Conservation (phyloP, 1,140 invertebrate genomes). For the Atopsyche davidsoni region DNA sequence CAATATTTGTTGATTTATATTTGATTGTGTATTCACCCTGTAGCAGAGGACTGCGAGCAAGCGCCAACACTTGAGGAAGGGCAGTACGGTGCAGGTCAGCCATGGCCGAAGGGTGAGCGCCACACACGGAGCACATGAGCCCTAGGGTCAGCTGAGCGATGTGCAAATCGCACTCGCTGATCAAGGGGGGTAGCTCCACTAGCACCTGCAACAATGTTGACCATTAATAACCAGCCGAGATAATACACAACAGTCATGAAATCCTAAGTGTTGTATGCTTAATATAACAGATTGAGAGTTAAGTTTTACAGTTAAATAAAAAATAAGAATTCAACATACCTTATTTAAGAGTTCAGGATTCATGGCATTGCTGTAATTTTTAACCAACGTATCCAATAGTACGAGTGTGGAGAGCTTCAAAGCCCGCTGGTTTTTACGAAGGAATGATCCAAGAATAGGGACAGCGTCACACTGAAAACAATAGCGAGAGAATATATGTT, state of each 20-base stretch:
- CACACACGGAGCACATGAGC: conserved; percentile 69
- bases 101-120: conserved; percentile 61
- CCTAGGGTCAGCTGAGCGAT: conserved; percentile 86
- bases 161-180: conserved; percentile 92
- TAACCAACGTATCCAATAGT: conserved; percentile 83
- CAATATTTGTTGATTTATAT: conserved; percentile 14
- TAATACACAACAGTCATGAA: background rate
- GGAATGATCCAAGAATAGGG: conserved; percentile 86
- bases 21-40: conserved; percentile 52
- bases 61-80: conserved; percentile 76
- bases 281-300: background rate
- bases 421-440: conserved; percentile 95
- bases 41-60: conserved; percentile 87
- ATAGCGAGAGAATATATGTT: too few species aligned
- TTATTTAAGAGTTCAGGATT: conserved; percentile 67
- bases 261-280: background rate
- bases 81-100: conserved; percentile 52
- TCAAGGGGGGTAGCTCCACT: conserved; percentile 78
- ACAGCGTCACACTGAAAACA: conserved; percentile 71
- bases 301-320: background rate
- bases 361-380: conserved; percentile 71
- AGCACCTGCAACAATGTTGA: conserved; percentile 49
- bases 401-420: conserved; percentile 87
- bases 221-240: background rate
- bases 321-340: conserved; percentile 41